Conservation (phyloP, 2,113 vertebrate genomes). For the Neodon shergylaensis region DNA sequence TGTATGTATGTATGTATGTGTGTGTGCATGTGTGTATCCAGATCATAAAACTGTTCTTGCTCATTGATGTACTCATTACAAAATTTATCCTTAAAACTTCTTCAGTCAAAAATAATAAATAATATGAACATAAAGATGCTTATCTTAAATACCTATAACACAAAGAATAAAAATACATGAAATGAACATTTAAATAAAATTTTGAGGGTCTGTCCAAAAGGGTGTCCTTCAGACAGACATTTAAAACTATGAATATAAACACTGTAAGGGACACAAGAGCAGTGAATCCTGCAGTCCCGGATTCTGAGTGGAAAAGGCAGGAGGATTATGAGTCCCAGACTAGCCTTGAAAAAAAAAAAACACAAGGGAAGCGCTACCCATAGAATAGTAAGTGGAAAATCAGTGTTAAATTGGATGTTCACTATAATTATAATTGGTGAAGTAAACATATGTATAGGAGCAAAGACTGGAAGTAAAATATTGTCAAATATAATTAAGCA, state of each 20-base stretch:
- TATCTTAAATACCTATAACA: background rate
- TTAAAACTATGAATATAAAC: constrained; percentile 35
- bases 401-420: background rate
- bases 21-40: background rate
- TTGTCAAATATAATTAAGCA: constrained; percentile 17
- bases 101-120: constrained; percentile 51
- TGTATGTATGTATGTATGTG: no score
- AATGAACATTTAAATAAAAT: background rate
- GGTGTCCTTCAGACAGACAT: background rate
- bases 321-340: background rate
- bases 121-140: background rate
- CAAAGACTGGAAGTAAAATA: constrained; percentile 37
- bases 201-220: background rate
- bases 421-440: constrained; percentile 12
- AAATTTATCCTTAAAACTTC: background rate
- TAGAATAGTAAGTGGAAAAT: background rate
- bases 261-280: background rate
- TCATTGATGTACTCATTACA: background rate
- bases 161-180: constrained; percentile 8
- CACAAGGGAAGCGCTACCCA: background rate
- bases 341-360: background rate
- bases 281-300: background rate
- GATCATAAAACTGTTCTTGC: background rate
- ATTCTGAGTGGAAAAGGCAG: background rate
- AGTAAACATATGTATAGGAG: background rate